Conservation (phyloP, 2,797 vertebrate genomes). For the Sebastolobus alascanus region DNA sequence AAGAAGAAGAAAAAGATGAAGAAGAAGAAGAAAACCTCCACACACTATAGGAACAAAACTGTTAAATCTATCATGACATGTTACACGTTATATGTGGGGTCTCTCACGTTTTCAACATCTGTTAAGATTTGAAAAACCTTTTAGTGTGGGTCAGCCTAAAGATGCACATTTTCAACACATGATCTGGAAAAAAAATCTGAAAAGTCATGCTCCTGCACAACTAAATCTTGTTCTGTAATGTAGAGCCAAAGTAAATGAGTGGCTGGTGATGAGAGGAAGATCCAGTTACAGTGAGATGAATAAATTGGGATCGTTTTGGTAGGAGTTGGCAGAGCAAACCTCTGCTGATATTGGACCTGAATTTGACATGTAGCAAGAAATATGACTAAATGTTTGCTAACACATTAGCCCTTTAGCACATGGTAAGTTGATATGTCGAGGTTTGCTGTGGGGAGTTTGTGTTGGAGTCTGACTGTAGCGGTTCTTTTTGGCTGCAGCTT, state of each 20-base stretch:
- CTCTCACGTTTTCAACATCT: too few species aligned
- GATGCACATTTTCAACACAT: not conserved
- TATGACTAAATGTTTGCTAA: constrained; percentile 14
- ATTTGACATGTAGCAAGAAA: constrained; percentile 6
- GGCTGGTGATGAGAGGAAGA: not conserved
- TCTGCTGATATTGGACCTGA: not conserved
- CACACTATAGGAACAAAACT: not conserved
- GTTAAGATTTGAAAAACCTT: too few species aligned
- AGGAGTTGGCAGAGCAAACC: not conserved
- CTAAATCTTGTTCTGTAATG: not conserved
- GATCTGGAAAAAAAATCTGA: not conserved
- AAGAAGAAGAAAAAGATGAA: too few species aligned
- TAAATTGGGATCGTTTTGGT: not conserved
- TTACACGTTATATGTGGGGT: too few species aligned
- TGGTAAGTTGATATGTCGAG: not conserved
- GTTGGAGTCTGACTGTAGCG: constrained; percentile 10
- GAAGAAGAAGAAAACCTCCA: too few species aligned
- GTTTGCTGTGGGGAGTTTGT: constrained; percentile 19
- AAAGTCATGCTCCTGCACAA: not conserved
- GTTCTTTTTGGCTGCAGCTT: constrained; percentile 39
- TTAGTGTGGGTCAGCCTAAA: too few species aligned
- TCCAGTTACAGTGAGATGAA: constrained; percentile 5
- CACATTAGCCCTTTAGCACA: constrained; percentile 6
- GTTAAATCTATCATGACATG: too few species aligned
- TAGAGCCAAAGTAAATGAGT: constrained; percentile 12